A percentile compares a stretch with the other conserved stretches of the same genome.
Conservation (phyloP, 1,140 invertebrate genomes). For the Lamellibrachia luymesi region DNA sequence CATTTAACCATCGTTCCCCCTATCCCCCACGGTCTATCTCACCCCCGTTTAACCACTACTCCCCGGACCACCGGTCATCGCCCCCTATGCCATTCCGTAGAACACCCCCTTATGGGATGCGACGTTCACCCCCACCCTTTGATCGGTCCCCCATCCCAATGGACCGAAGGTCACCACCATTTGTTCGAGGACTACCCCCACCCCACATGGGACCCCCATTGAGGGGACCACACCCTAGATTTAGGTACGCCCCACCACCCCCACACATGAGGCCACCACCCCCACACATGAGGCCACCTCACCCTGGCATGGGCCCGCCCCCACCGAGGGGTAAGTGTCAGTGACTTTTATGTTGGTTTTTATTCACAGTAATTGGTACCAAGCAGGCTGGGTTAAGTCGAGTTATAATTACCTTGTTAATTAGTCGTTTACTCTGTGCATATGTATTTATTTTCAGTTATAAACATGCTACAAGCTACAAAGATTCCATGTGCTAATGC, state of each 20-base stretch:
- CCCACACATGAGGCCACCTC: not conserved
- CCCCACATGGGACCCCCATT: conserved; percentile 1
- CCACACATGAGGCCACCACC: conserved; percentile 9
- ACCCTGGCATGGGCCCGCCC: not conserved
- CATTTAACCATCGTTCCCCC: not conserved
- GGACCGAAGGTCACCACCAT: not conserved
- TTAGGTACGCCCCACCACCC: conserved; percentile 8
- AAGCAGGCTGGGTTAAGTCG: too few species aligned
- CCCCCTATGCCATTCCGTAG: conserved; percentile 2
- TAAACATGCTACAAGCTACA: not conserved
- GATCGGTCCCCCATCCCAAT: not conserved
- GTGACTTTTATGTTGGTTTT: too few species aligned
- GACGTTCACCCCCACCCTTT: conserved; percentile 12
- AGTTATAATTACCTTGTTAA: not conserved
- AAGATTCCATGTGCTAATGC: too few species aligned
- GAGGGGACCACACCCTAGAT: not conserved
- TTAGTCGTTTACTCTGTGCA: not conserved
- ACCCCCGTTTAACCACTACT: not conserved
- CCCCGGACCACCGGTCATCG: conserved; percentile 14
- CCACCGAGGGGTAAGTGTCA: not conserved
- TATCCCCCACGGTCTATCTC: not conserved
- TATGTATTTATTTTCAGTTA: not conserved
- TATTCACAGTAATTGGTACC: too few species aligned
- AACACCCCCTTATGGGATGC: conserved; percentile 8
- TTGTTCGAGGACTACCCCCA: not conserved